These are phyloP conservation scores for Mungos mungo DNA, from an alignment of 2,113 vertebrate genomes.

Conservation along the genomic window DNA sequence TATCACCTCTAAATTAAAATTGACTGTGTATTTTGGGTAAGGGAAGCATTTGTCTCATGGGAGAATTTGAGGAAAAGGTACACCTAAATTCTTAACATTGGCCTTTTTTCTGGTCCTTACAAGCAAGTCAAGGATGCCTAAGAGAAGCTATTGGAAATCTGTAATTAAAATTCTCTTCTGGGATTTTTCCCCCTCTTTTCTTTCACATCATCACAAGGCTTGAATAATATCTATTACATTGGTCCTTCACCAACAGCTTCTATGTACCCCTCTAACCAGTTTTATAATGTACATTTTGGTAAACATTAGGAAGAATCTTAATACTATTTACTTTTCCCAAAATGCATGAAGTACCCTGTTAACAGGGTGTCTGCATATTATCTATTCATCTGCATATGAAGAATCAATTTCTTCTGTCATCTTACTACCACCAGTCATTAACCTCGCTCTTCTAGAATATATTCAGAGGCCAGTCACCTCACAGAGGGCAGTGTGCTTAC, in stretches of 20 bases:
- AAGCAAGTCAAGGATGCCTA: background rate
- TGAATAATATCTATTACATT: background rate
- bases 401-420: background rate
- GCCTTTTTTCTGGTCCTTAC: background rate
- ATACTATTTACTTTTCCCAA: background rate
- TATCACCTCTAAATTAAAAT: conserved; percentile 45
- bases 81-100: background rate
- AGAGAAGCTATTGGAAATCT: background rate
- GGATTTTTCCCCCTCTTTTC: background rate
- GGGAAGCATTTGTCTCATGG: background rate
- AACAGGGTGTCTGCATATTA: background rate
- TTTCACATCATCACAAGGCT: background rate
- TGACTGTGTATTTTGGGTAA: background rate
- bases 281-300: background rate
- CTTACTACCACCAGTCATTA: background rate
- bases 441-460: background rate
- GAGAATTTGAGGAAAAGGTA: background rate
- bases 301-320: background rate
- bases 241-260: background rate
- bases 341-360: background rate
- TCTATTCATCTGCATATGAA: background rate
- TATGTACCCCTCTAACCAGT: background rate
- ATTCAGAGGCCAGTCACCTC: background rate
- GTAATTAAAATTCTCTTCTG: background rate
- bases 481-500: background rate